A percentile compares a stretch with the other conserved stretches of the same genome.
Conservation (phyloP, 2,888 invertebrate genomes). For the Dryococelus australis region DNA sequence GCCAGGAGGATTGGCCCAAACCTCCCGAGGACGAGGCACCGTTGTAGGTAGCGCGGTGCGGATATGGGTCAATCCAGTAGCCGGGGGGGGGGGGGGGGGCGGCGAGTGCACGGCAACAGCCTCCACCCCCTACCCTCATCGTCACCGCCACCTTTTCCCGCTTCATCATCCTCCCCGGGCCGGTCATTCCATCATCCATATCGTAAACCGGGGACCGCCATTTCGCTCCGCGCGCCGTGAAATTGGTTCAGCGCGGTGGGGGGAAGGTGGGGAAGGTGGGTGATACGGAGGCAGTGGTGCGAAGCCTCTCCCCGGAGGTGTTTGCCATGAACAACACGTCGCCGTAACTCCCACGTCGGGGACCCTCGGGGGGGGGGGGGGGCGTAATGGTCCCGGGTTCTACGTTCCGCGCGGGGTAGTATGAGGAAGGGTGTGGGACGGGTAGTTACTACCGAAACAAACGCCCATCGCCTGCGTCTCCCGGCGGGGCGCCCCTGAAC, state of each 20-base stretch:
- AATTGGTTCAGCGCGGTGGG: constrained; percentile 11
- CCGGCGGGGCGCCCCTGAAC: background rate
- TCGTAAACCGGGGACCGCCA: constrained; percentile 33
- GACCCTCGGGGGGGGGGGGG: background rate
- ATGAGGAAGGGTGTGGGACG: background rate
- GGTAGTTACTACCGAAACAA: background rate
- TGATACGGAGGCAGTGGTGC: background rate
- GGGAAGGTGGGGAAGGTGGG: background rate
- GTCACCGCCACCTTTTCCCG: background rate
- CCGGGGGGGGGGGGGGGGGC: background rate
- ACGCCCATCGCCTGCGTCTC: background rate
- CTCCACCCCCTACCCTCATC: background rate
- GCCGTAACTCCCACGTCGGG: background rate
- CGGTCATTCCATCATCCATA: constrained; percentile 36
- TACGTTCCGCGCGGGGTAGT: background rate
- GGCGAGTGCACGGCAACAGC: background rate
- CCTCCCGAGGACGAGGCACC: background rate
- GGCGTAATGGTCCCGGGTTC: constrained; percentile 1
- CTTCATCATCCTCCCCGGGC: background rate
- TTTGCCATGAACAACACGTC: constrained; percentile 10
- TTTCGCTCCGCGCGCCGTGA: constrained; percentile 31
- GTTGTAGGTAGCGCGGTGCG: background rate
- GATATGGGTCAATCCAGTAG: background rate
- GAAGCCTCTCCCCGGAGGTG: background rate
- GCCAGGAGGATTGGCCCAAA: background rate